Evolutionary conservation across 2,113 vertebrate species (phyloP), one percentile per base, ranked within the genome.

Genomic region (Prunella himalayana): DNA sequence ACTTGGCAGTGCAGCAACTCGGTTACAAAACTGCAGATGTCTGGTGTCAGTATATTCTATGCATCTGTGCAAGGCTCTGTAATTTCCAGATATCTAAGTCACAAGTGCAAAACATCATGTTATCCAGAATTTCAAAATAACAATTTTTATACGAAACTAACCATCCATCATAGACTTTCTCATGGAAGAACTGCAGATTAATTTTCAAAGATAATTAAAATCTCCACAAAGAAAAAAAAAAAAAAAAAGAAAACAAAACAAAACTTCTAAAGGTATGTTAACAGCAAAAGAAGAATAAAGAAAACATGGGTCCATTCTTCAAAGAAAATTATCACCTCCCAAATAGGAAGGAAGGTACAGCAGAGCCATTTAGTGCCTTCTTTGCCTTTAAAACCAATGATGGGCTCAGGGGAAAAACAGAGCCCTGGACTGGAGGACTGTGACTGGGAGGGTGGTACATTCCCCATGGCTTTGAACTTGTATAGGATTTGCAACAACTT

Each of bases 341-440:
- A 82, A 86, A 78, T 12, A 60, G 1, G 37, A 60, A 61, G 24
- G 16, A 86, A 65, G 14, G 31, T 24, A 30, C 19, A 79, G 4
- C 15, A 51, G 22, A 60, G 11, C 28, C 5, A 39, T 53, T 57
- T 78, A 45, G 31, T 45, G 8, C 7, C 24, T 24, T 18, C n/a
- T 47, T 69, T 11, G 2, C 16, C 71, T 89, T 83, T 66, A 71
- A 70, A 60, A 30, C 2, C 51, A 60, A 0, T n/a, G 8, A 70
- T 56, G 8, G 13, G 2, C 13, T 31, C 37, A 47, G 25, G 14
- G 9, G 3, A 49, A 11, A 11, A 15, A 5, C 0, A 3, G 30
- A 77, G 15, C 8, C 5, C 21, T 42, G 28, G 5, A 5, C 2
- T 80, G 45, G 41, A 79, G 3, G 17, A 61, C 11, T 24, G 13